Percentiles rank a stretch among this genome's conserved stretches.
These are phyloP conservation scores for Ruditapes philippinarum DNA, from an alignment of 1,140 invertebrate genomes.

Conservation along the genomic window DNA sequence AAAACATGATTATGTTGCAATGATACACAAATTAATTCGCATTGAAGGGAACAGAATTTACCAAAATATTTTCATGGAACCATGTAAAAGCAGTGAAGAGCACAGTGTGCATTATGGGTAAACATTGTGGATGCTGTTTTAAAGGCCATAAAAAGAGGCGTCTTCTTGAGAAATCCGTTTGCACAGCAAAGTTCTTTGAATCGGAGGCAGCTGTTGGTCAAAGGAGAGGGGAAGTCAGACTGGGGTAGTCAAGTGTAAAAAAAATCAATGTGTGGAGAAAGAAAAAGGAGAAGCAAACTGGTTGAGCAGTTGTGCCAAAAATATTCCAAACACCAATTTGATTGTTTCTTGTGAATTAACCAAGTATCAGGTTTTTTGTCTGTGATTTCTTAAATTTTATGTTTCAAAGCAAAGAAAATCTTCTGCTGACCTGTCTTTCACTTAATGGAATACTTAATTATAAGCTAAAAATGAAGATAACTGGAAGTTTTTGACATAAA, in stretches of 20 bases:
- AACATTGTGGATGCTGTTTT: neutral
- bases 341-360: neutral
- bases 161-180: neutral
- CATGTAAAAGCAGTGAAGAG: too few relatives aligned
- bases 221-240: neutral
- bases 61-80: too few relatives aligned
- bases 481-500: too few relatives aligned
- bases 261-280: neutral
- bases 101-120: too few relatives aligned
- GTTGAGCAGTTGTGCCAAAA: constrained; percentile 29
- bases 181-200: constrained; percentile 6
- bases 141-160: neutral
- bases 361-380: neutral
- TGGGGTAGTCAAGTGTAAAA: neutral
- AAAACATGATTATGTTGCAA: neutral
- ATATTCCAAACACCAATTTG: neutral
- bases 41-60: too few relatives aligned
- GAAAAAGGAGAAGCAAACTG: neutral
- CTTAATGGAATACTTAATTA: too few relatives aligned
- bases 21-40: too few relatives aligned
- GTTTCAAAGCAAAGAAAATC: neutral
- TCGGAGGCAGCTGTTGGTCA: constrained; percentile 25
- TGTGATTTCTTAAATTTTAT: constrained; percentile 3
- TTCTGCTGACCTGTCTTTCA: too few relatives aligned
- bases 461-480: too few relatives aligned